Evolutionary conservation across 2,113 vertebrate species (phyloP).

Genomic region (Corythornis vintsioides): DNA sequence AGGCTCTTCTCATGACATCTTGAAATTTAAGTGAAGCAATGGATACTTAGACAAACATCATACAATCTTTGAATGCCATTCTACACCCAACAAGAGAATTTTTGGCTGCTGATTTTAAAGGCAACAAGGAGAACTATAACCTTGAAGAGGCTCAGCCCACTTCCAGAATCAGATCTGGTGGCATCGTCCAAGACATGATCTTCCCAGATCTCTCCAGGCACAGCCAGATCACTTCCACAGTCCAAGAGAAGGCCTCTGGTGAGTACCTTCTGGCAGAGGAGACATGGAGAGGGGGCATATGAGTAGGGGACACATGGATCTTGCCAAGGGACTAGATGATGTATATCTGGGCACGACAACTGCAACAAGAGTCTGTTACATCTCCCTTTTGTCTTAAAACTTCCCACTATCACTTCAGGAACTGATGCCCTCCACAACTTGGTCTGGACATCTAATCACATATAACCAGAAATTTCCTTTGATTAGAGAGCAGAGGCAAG

Average conservation of each 20-base stretch:
- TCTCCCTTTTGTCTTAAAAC: background rate
- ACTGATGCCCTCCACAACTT: fast-evolving
- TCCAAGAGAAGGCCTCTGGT: background rate
- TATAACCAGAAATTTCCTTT: background rate
- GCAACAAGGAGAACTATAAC: background rate
- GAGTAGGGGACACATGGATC: background rate
- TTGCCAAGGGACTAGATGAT: background rate
- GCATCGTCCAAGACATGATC: background rate
- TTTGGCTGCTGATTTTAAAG: background rate
- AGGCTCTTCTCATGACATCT: background rate
- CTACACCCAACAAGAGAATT: background rate
- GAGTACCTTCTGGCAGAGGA: background rate
- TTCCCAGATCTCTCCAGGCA: background rate
- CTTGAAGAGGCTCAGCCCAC: background rate
- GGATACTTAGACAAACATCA: background rate
- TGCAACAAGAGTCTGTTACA: background rate
- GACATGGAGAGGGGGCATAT: background rate
- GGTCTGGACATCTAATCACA: background rate
- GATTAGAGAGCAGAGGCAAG: background rate
- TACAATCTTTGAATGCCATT: background rate
- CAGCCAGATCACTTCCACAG: background rate
- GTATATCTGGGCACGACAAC: background rate
- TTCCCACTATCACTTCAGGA: background rate
- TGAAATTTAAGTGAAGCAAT: background rate
- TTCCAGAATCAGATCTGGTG: background rate